Percentiles rank a stretch among this genome's conserved stretches.
phyloP scores from a whole-genome alignment of 2,113 vertebrate species.

The Indicator maculatus region DNA sequence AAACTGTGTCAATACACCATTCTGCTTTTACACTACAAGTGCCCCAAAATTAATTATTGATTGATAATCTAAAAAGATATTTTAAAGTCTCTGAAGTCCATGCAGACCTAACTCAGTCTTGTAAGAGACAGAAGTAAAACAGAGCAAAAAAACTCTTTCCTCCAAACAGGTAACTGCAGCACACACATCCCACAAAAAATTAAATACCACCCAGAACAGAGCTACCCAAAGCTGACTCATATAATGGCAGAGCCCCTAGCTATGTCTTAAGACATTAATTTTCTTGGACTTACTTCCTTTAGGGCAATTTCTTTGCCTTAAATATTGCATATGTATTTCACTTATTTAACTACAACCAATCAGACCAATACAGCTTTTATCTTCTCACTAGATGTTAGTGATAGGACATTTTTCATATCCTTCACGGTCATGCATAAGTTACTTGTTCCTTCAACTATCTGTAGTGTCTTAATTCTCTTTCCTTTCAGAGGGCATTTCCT shows the following conservation, averaged over 20 bases:
- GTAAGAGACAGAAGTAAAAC: neutral
- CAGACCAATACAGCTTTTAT: neutral
- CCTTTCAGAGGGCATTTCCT: neutral
- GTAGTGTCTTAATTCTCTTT: neutral
- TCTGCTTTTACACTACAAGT: neutral
- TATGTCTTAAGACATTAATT: neutral
- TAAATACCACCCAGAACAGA: neutral
- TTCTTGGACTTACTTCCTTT: neutral
- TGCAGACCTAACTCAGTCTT: fast-evolving
- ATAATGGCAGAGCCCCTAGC: neutral
- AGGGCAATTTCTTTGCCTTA: neutral
- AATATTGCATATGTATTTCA: neutral
- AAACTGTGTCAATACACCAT: neutral
- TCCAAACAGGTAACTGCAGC: neutral
- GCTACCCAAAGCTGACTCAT: neutral
- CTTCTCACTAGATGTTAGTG: neutral
- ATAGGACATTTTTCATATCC: neutral
- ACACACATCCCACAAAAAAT: neutral
- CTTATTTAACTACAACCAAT: neutral
- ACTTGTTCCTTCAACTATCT: neutral
- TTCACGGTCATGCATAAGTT: neutral
- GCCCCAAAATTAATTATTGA: neutral
- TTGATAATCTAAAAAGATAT: neutral
- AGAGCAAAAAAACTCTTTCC: neutral
- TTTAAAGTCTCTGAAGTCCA: neutral